Evolutionary conservation across 2,888 invertebrate genomes (phyloP).

Genomic region (Rhamnusium bicolor): DNA sequence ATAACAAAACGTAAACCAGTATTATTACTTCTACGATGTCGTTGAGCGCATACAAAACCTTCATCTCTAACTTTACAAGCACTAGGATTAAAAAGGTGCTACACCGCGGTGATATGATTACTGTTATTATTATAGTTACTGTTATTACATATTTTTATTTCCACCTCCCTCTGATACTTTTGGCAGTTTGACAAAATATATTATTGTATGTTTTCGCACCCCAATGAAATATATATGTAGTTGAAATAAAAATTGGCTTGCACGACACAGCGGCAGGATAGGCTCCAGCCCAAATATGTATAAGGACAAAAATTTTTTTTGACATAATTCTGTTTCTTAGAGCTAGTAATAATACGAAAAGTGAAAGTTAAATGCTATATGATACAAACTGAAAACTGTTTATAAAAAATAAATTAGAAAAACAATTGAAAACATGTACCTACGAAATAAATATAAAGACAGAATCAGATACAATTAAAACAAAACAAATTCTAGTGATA

Average conservation of each 20-base stretch:
- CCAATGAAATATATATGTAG: conserved; percentile 43
- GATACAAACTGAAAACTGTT: no score
- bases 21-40: not conserved
- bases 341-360: no score
- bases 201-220: conserved; percentile 40
- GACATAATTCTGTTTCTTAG: no score
- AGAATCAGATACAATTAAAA: no score
- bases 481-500: no score
- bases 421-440: no score
- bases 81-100: conserved; percentile 26
- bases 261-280: not conserved
- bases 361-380: no score
- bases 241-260: conserved; percentile 48
- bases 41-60: not conserved
- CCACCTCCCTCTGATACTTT: conserved; percentile 25
- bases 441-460: no score
- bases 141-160: conserved; percentile 46
- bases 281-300: not conserved
- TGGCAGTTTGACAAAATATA: conserved; percentile 37
- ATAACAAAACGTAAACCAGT: not conserved
- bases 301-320: no score
- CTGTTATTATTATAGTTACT: conserved; percentile 49
- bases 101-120: conserved; percentile 44
- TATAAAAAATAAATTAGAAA: no score
- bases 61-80: conserved; percentile 18